These are phyloP conservation scores for Drosophila novamexicana DNA, from an alignment of 1,140 invertebrate genomes.

Conservation along the genomic window DNA sequence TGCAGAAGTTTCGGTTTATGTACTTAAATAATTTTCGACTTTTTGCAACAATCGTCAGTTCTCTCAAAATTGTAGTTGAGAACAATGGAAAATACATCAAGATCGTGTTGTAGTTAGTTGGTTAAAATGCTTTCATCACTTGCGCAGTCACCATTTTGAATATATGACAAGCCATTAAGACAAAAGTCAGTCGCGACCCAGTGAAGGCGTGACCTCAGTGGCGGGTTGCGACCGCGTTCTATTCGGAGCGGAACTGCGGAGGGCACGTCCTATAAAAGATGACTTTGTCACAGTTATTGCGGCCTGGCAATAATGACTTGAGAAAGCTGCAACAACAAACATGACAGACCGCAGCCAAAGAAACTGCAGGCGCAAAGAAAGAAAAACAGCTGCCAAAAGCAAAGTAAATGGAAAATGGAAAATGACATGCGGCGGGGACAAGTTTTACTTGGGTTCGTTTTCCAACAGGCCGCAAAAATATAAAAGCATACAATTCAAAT, in stretches of 20 bases:
- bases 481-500: conserved; percentile 55
- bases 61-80: too few relatives aligned
- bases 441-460: conserved; percentile 31
- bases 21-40: too few relatives aligned
- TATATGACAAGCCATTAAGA: conserved; percentile 60
- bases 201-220: conserved; percentile 27
- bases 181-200: conserved; percentile 47
- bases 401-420: conserved; percentile 59
- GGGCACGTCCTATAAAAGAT: conserved; percentile 53
- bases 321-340: conserved; percentile 51
- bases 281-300: conserved; percentile 75
- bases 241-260: conserved; percentile 31
- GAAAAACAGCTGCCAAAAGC: conserved; percentile 66
- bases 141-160: conserved; percentile 39
- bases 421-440: conserved; percentile 62
- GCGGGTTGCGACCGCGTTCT: neutral
- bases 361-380: conserved; percentile 7
- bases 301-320: conserved; percentile 67
- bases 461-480: conserved; percentile 41
- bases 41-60: too few relatives aligned
- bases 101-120: neutral
- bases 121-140: conserved; percentile 24
- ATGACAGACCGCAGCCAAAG: conserved; percentile 21
- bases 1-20: too few relatives aligned
- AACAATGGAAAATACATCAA: too few relatives aligned